These are phyloP conservation scores for Girardinus metallicus DNA, from an alignment of 2,797 vertebrate species.

Conservation along the genomic window DNA sequence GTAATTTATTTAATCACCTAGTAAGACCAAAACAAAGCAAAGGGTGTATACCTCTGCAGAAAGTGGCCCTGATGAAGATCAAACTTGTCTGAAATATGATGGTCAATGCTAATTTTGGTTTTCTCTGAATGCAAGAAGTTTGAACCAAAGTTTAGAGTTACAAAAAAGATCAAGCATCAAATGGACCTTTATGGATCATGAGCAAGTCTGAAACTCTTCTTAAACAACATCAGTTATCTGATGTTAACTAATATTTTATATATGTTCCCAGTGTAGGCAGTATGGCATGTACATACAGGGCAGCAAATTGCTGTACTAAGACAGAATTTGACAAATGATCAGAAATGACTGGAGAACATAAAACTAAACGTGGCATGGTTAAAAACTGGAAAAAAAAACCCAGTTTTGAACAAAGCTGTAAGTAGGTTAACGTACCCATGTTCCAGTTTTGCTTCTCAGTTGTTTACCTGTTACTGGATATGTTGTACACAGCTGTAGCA, in stretches of 20 bases:
- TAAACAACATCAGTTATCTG: not conserved
- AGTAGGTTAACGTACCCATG: constrained; percentile 42
- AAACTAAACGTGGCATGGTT: not conserved
- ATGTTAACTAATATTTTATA: not conserved
- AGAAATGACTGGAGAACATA: not conserved
- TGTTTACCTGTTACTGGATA: constrained; percentile 69
- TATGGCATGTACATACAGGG: not conserved
- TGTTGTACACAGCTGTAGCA: constrained; percentile 64
- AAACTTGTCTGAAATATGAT: not conserved
- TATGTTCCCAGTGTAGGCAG: not conserved
- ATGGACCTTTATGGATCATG: not conserved
- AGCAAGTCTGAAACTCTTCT: not conserved
- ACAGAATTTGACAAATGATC: not conserved
- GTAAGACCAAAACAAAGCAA: not conserved
- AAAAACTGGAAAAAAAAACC: constrained; percentile 1
- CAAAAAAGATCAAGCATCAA: not conserved
- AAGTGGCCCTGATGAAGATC: not conserved
- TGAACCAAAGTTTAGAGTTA: not conserved
- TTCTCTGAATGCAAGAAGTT: not conserved
- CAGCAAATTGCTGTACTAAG: not conserved
- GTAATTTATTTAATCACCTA: not conserved
- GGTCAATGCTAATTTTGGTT: not conserved
- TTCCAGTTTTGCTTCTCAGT: constrained; percentile 42
- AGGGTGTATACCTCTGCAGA: not conserved
- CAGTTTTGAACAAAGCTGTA: not conserved